Evolutionary conservation across 2,113 vertebrate genomes (phyloP), one percentile per base, ranked within the genome.

Genomic region (Sciurus niger): DNA sequence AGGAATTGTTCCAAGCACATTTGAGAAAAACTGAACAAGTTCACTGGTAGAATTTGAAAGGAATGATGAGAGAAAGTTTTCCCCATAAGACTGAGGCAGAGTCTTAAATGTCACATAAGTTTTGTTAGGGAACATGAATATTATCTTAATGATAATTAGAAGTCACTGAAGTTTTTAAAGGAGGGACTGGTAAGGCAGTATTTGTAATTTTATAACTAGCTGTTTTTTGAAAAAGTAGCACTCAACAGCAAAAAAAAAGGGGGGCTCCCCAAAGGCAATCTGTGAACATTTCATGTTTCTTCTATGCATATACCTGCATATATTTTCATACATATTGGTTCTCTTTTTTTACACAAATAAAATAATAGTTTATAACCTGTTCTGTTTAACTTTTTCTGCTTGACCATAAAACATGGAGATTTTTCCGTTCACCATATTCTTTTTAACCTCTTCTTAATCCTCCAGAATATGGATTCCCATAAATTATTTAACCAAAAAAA

Each of bases 401-500:
- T 74, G n/a, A 55, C 43, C 65, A 30, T 25, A 20, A 84, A 72
- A 53, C 22, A 82, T 74, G 30, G 11, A 78, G 67, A 70, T 63
- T 91, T 91, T 95, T 88, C 18, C 78, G 37, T 79, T n/a, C 12
- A 67, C 13, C 63, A 73, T 72, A 89, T 43, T 96, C 53, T 91
- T 95, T 72, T 80, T 76, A 67, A 73, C 17, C 43, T 28, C 8
- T 83, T 84, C 46, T 16, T 93, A 93, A 55, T 78, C 92, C 55
- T 93, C 18, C 6, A 94, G 68, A 84, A 78, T 89, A 67, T 72
- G 30, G 22, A 37, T 96, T 91, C 93, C 25, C 24, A 67, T 37
- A 85, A 67, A 73, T 68, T 70, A 40, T 78, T 93, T 86, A 92
- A 48, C 6, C n/a, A 84, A 90, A 82, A 72, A 30, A 18, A 84